Evolutionary conservation across 2,888 invertebrate species (phyloP).

Genomic region (Xanthia icteritia): DNA sequence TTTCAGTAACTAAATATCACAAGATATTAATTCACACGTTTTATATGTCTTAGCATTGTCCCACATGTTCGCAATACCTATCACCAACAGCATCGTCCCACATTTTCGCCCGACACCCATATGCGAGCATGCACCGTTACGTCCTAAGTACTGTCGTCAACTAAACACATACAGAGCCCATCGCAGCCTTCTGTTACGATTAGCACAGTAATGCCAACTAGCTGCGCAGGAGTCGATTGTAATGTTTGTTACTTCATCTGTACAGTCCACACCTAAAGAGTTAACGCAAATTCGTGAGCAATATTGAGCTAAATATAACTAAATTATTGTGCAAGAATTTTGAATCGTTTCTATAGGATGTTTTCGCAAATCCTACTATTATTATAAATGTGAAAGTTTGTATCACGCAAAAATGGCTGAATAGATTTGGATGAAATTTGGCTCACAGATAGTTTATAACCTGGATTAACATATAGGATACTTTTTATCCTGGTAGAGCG

Average conservation of each 20-base stretch:
- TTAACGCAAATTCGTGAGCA: conserved; percentile 2
- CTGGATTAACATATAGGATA: too few relatives aligned
- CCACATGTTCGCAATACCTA: conserved; percentile 20
- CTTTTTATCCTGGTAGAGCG: too few relatives aligned
- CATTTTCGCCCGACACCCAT: conserved; percentile 22
- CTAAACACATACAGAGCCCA: conserved; percentile 34
- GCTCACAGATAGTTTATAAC: too few relatives aligned
- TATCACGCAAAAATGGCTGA: too few relatives aligned
- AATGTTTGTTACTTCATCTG: conserved; percentile 48
- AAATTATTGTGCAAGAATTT: not conserved
- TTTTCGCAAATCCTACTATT: not conserved
- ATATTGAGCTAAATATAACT: not conserved
- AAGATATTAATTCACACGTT: not conserved
- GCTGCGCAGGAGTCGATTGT: conserved; percentile 73
- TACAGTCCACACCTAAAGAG: conserved; percentile 38
- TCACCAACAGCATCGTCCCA: conserved; percentile 13
- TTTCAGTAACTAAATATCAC: not conserved
- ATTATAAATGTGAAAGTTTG: too few relatives aligned
- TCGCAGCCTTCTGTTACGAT: conserved; percentile 76
- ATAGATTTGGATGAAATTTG: too few relatives aligned
- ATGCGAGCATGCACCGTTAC: conserved; percentile 43
- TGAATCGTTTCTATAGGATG: not conserved
- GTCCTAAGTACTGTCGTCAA: conserved; percentile 32
- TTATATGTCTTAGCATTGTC: not conserved
- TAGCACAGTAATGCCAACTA: conserved; percentile 78